A percentile compares a stretch with the other conserved stretches of the same genome.
phyloP scores from a whole-genome alignment of 2,113 vertebrate genomes.

The Tetrax tetrax region DNA sequence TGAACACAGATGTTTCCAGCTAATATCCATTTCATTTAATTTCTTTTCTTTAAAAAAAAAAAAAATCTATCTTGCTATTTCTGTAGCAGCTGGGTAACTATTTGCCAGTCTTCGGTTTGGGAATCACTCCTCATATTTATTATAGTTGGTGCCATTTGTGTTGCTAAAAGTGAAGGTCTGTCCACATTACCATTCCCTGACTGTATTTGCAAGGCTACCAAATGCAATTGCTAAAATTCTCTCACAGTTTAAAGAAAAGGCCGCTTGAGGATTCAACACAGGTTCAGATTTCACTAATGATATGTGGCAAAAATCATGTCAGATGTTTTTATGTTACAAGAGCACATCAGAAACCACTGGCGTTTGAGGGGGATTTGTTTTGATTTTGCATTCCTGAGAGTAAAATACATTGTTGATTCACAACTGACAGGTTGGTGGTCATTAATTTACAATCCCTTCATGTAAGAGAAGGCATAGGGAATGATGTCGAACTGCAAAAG shows the following conservation, averaged over 20 bases:
- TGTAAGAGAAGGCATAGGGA: background rate
- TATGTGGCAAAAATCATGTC: constrained; percentile 50
- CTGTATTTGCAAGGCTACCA: constrained; percentile 57
- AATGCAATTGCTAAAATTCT: constrained; percentile 57
- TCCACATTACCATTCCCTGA: constrained; percentile 53
- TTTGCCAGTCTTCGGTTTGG: constrained; percentile 74
- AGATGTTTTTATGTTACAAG: constrained; percentile 23
- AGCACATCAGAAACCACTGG: constrained; percentile 14
- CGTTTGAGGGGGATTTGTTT: constrained; percentile 23
- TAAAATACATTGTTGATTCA: constrained; percentile 24
- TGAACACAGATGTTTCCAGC: constrained; percentile 85
- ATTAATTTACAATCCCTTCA: constrained; percentile 38
- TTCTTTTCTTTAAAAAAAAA: constrained; percentile 78
- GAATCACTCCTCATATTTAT: constrained; percentile 77
- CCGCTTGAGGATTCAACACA: constrained; percentile 22
- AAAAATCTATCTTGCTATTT: constrained; percentile 78
- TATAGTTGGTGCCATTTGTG: constrained; percentile 61
- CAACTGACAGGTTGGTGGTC: constrained; percentile 5
- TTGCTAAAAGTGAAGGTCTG: constrained; percentile 68
- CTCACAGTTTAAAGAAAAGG: constrained; percentile 23
- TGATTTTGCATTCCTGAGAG: constrained; percentile 21
- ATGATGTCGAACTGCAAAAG: background rate
- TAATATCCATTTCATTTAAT: constrained; percentile 86
- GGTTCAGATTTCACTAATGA: constrained; percentile 51
- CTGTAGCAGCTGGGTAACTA: constrained; percentile 82